These are phyloP conservation scores for Clarias laeviceps DNA, from an alignment of 2,797 vertebrate species.

Conservation along the genomic window DNA sequence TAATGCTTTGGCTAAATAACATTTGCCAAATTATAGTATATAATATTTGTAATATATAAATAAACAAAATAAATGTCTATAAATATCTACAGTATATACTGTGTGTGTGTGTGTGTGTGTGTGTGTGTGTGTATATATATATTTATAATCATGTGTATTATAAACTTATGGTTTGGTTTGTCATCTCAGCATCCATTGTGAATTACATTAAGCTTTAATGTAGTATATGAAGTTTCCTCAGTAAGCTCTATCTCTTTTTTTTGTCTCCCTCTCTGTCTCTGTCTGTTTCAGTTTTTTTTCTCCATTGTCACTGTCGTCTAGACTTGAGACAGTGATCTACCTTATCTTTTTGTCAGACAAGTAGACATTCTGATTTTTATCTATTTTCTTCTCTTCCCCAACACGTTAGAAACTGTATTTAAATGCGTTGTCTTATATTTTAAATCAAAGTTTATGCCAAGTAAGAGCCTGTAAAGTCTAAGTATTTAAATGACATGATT, in stretches of 20 bases:
- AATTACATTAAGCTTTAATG: not conserved
- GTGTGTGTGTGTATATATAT: no score
- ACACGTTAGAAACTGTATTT: not conserved
- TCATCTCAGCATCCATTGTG: not conserved
- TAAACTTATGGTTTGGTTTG: not conserved
- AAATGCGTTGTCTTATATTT: not conserved
- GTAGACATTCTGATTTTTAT: not conserved
- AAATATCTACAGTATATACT: no score
- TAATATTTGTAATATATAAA: no score
- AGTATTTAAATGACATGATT: not conserved
- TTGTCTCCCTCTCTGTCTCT: not conserved
- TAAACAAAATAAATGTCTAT: no score
- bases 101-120: no score
- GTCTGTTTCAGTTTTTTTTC: not conserved
- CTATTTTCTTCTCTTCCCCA: not conserved
- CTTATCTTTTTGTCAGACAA: not conserved
- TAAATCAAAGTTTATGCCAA: not conserved
- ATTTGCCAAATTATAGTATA: no score
- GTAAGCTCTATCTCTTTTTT: not conserved
- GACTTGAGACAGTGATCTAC: not conserved
- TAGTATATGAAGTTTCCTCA: not conserved
- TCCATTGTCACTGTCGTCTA: not conserved
- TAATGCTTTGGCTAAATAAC: no score
- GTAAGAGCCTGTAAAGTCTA: not conserved
- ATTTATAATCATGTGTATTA: not conserved